These are phyloP conservation scores for Enoplosus armatus DNA, from an alignment of 2,797 vertebrate genomes.

Conservation along the genomic window DNA sequence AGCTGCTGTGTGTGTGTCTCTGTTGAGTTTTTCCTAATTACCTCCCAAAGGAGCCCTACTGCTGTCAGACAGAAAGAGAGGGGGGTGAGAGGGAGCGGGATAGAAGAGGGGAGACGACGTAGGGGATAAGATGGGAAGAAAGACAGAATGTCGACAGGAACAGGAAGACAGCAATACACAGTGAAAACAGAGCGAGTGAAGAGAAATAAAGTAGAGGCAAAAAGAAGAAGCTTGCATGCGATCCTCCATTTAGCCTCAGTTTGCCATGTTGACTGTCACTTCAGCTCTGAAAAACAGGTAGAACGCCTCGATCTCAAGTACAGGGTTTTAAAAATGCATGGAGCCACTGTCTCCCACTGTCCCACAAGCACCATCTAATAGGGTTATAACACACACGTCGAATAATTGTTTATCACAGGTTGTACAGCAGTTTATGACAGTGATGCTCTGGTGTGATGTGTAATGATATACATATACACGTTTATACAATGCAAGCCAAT, in stretches of 20 bases:
- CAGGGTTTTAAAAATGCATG: constrained; percentile 70
- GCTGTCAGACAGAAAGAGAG: constrained; percentile 74
- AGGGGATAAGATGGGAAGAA: constrained; percentile 54
- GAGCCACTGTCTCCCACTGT: constrained; percentile 18
- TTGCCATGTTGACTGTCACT: constrained; percentile 57
- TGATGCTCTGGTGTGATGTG: not conserved
- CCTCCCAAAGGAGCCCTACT: constrained; percentile 84
- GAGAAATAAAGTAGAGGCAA: constrained; percentile 37
- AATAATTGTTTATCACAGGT: constrained; percentile 45
- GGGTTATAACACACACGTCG: constrained; percentile 24
- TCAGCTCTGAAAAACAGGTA: constrained; percentile 56
- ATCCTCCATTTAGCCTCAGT: constrained; percentile 47
- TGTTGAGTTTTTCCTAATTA: constrained; percentile 86
- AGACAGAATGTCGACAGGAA: constrained; percentile 51
- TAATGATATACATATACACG: not conserved
- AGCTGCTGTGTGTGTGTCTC: constrained; percentile 80
- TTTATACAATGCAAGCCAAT: not conserved
- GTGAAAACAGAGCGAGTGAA: constrained; percentile 40
- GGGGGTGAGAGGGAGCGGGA: constrained; percentile 57
- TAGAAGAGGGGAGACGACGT: constrained; percentile 50
- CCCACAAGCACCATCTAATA: constrained; percentile 36
- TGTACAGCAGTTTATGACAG: constrained; percentile 2
- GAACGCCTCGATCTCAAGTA: constrained; percentile 38
- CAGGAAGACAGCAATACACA: constrained; percentile 42
- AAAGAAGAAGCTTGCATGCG: constrained; percentile 36